phyloP scores from a whole-genome alignment of 2,113 vertebrate genomes.

The Nibea albiflora region DNA sequence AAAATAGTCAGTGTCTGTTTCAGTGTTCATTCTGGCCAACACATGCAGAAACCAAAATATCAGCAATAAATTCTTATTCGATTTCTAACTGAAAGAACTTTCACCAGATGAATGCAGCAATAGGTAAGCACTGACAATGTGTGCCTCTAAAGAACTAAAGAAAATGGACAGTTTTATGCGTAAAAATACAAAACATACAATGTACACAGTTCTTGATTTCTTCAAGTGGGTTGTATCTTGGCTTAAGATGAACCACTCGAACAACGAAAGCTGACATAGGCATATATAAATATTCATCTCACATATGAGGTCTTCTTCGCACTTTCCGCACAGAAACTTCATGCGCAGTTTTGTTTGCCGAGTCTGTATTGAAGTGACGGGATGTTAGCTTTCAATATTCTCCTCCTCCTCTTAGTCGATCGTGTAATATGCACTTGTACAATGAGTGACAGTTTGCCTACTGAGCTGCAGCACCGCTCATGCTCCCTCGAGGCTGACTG shows the following conservation, averaged over 20 bases:
- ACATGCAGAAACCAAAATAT: too few species aligned
- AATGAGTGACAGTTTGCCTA: constrained; percentile 47
- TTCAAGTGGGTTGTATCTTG: neutral
- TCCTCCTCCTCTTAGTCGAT: constrained; percentile 17
- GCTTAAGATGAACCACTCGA: neutral
- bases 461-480: constrained; percentile 26
- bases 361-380: constrained; percentile 35
- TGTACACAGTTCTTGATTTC: neutral
- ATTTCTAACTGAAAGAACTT: neutral
- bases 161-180: neutral
- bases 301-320: constrained; percentile 1
- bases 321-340: neutral
- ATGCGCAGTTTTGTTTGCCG: constrained; percentile 32
- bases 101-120: neutral
- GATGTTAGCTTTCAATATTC: constrained; percentile 61
- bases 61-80: too few species aligned
- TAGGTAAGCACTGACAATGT: neutral
- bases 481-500: constrained; percentile 30
- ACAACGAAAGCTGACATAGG: constrained; percentile 23
- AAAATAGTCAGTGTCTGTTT: too few species aligned
- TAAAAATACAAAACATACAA: neutral
- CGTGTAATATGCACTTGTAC: constrained; percentile 37
- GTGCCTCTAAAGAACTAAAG: neutral
- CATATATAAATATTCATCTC: constrained; percentile 22
- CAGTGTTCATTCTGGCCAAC: too few species aligned